Conservation (phyloP, 2,113 vertebrate species). For the Bettongia penicillata region DNA sequence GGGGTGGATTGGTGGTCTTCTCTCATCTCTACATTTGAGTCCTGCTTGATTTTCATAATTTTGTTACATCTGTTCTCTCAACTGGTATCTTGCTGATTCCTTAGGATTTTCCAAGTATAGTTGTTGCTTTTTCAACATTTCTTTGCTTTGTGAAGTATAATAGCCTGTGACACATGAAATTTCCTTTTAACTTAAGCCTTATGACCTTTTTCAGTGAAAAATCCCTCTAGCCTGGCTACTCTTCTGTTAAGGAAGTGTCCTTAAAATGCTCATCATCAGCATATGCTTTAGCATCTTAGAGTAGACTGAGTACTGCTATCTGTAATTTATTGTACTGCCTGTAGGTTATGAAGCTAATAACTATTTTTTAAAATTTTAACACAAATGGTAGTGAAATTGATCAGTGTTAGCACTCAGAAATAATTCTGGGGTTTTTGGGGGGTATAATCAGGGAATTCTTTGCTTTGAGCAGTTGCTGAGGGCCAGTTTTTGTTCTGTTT, state of each 20-base stretch:
- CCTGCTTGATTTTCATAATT: neutral
- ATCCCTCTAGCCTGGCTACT: neutral
- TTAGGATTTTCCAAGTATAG: neutral
- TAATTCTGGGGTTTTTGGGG: neutral
- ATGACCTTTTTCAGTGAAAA: neutral
- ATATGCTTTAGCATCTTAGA: neutral
- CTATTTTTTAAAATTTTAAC: neutral
- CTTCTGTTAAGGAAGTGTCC: neutral
- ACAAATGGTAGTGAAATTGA: neutral
- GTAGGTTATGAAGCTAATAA: neutral
- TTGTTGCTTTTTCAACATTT: neutral
- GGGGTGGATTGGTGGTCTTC: neutral
- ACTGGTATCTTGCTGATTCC: neutral
- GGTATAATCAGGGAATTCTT: conserved; percentile 33
- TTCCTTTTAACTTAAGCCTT: neutral
- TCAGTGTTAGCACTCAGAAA: neutral
- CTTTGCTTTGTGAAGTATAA: neutral
- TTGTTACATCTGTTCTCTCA: neutral
- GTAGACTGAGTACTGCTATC: neutral
- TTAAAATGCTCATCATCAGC: neutral
- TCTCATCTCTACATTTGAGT: neutral
- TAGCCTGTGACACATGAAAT: neutral
- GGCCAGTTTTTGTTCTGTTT: conserved; percentile 6
- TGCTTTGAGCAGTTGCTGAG: conserved; percentile 2
- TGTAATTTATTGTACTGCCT: neutral